A percentile compares a stretch with the other conserved stretches of the same genome.
These are phyloP conservation scores for Metopolophium dirhodum DNA, from an alignment of 1,140 invertebrate genomes.

Conservation along the genomic window DNA sequence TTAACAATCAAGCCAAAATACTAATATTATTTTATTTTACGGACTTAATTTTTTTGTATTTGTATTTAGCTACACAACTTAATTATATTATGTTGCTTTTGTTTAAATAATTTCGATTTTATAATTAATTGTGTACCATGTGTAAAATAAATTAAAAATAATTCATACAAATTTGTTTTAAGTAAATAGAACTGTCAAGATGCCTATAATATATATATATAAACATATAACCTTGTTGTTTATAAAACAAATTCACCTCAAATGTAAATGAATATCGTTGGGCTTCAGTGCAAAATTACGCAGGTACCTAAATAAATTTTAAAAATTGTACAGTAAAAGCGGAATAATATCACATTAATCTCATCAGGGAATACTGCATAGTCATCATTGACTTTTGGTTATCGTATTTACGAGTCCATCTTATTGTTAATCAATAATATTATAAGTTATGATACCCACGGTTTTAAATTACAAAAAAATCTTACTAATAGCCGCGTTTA, in stretches of 20 bases:
- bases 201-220: too few species aligned
- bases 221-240: too few species aligned
- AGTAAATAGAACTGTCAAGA: neutral
- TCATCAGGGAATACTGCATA: neutral
- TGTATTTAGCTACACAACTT: too few species aligned
- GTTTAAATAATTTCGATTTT: neutral
- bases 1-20: neutral
- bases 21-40: neutral
- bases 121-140: neutral
- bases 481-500: neutral
- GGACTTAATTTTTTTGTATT: neutral
- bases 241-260: neutral
- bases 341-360: neutral
- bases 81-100: neutral
- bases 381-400: neutral
- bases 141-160: neutral
- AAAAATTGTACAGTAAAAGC: neutral
- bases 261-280: neutral
- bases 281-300: neutral
- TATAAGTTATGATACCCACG: neutral
- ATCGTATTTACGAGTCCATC: neutral
- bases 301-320: neutral
- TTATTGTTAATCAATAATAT: neutral
- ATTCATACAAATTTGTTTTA: neutral
- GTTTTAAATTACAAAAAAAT: neutral